A percentile compares a stretch with the other conserved stretches of the same genome.
phyloP scores from a whole-genome alignment of 1,140 invertebrate species.

The Radopholus similis region DNA sequence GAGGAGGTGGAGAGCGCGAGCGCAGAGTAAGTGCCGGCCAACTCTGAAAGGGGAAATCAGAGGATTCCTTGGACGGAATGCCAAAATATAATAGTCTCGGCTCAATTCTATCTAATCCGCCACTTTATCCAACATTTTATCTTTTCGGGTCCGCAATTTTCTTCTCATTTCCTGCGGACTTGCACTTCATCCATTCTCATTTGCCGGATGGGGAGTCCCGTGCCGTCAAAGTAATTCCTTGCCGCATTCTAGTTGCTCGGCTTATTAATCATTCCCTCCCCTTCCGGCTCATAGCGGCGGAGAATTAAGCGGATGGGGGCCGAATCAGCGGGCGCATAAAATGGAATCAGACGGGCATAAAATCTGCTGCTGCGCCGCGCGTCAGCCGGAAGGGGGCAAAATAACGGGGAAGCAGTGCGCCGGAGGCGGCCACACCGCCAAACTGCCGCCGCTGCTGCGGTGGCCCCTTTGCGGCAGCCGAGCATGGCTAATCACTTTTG shows the following conservation, averaged over 20 bases:
- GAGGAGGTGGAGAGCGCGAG: not conserved
- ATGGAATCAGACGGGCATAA: constrained; percentile 2
- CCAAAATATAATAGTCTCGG: not conserved
- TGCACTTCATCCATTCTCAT: not conserved
- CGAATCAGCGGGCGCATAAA: no score
- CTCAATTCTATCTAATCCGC: not conserved
- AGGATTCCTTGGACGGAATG: no score
- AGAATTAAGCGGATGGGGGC: not conserved
- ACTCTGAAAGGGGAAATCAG: no score
- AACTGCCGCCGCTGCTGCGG: not conserved
- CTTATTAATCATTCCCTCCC: not conserved
- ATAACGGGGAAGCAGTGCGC: not conserved
- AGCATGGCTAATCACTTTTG: constrained; percentile 1
- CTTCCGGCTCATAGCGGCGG: not conserved
- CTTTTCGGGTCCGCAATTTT: not conserved
- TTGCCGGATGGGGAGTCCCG: no score
- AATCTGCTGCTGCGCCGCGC: not conserved
- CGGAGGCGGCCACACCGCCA: not conserved
- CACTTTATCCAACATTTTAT: not conserved
- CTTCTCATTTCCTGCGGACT: not conserved
- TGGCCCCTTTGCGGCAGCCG: not conserved
- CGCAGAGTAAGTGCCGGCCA: no score
- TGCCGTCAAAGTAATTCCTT: no score
- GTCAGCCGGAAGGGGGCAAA: not conserved
- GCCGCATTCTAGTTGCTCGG: not conserved